Percentiles rank a stretch among this genome's conserved stretches.
These are phyloP conservation scores for Amphiprion percula DNA, from an alignment of 2,113 vertebrate species.

Conservation along the genomic window DNA sequence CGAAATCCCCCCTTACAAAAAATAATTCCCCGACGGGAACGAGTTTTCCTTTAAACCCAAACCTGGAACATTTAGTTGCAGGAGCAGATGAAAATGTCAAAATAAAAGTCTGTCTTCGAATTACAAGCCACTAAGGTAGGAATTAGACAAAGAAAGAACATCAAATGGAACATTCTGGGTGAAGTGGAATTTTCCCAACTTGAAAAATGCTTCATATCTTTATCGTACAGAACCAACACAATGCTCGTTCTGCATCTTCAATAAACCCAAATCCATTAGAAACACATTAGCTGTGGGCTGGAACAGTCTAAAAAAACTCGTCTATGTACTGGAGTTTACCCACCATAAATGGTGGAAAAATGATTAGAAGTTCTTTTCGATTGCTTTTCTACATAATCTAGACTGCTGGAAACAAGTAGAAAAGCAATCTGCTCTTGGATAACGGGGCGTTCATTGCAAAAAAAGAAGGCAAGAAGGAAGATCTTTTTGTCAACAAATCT, in stretches of 20 bases:
- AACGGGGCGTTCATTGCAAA: no score
- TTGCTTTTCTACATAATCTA: not conserved
- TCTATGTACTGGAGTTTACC: not conserved
- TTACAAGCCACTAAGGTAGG: no score
- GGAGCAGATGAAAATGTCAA: slow-evolving; percentile 12
- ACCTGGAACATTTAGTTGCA: slow-evolving; percentile 20
- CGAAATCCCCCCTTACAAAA: slow-evolving; percentile 45
- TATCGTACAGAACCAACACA: no score
- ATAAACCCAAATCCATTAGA: not conserved
- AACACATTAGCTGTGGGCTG: not conserved
- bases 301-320: not conserved
- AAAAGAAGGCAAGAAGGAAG: no score
- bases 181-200: no score
- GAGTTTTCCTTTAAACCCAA: slow-evolving; percentile 17
- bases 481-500: no score
- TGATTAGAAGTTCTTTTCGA: not conserved
- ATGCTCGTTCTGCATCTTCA: not conserved
- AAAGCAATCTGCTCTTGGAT: no score
- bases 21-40: not conserved
- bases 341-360: not conserved
- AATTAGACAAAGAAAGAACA: not conserved
- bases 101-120: not conserved
- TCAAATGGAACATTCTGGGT: not conserved
- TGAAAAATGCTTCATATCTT: no score
- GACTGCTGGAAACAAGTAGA: not conserved